phyloP scores from a whole-genome alignment of 2,888 invertebrate genomes.

The Polietes domitor region DNA sequence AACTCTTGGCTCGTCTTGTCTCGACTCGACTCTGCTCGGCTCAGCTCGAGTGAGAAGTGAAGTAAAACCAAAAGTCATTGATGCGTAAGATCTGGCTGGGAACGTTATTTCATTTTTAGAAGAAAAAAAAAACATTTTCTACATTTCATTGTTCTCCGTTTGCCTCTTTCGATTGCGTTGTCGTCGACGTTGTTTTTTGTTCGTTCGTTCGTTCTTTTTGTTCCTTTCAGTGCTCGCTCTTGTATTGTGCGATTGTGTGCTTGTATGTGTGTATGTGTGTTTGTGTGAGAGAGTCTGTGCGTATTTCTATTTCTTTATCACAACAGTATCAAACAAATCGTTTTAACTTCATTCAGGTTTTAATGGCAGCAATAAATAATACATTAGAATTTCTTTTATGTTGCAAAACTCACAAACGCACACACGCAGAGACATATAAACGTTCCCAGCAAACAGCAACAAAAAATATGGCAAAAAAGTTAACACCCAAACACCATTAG shows the following conservation, averaged over 20 bases:
- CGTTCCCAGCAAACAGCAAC: neutral
- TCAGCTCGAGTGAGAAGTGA: neutral
- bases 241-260: neutral
- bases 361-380: constrained; percentile 63
- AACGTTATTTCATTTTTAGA: constrained; percentile 17
- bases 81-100: constrained; percentile 54
- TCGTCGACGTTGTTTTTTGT: neutral
- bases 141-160: constrained; percentile 27
- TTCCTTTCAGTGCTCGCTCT: neutral
- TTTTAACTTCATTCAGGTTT: constrained; percentile 55
- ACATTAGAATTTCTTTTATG: constrained; percentile 57
- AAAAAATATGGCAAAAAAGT: constrained; percentile 3
- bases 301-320: constrained; percentile 39
- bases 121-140: neutral
- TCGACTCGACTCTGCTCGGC: too few relatives aligned
- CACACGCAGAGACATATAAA: neutral
- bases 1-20: neutral
- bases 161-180: constrained; percentile 1
- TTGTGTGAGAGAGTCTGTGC: constrained; percentile 9
- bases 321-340: constrained; percentile 57
- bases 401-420: constrained; percentile 40
- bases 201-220: neutral
- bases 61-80: constrained; percentile 34
- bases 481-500: constrained; percentile 41
- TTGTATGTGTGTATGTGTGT: too few relatives aligned